phyloP scores from a whole-genome alignment of 2,797 vertebrate species.

The Limosa lapponica region DNA sequence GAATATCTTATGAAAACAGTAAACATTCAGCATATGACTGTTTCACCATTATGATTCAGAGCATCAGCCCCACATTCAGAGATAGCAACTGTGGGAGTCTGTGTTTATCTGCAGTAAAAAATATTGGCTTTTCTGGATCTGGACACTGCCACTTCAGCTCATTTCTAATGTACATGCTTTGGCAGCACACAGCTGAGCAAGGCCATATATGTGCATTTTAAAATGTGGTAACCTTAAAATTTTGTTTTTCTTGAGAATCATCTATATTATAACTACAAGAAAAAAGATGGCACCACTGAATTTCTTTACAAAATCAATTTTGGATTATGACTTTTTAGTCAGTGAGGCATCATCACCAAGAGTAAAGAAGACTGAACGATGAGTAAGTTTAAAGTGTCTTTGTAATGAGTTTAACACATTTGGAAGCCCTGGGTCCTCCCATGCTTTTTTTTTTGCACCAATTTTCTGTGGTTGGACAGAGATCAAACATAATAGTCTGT shows the following conservation, averaged over 20 bases:
- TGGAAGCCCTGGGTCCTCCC: neutral
- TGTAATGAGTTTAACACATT: constrained; percentile 16
- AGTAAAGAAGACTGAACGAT: neutral
- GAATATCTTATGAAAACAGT: neutral
- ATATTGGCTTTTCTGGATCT: neutral
- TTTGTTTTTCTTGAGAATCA: neutral
- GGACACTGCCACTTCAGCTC: neutral
- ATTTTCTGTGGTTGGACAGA: constrained; percentile 21
- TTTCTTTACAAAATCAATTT: neutral
- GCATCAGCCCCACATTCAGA: neutral
- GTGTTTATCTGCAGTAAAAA: neutral
- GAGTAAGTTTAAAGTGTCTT: neutral
- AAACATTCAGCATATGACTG: neutral
- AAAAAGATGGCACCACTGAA: neutral
- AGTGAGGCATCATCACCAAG: neutral
- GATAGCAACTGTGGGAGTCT: neutral
- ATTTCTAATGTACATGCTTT: neutral
- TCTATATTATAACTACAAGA: neutral
- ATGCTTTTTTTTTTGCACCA: neutral
- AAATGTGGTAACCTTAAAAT: neutral
- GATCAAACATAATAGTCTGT: neutral
- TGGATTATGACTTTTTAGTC: neutral
- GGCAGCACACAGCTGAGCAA: neutral
- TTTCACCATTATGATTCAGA: neutral
- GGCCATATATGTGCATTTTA: neutral